Conservation (phyloP, 2,888 invertebrate genomes). For the Acanthococcus lagerstroemiae region DNA sequence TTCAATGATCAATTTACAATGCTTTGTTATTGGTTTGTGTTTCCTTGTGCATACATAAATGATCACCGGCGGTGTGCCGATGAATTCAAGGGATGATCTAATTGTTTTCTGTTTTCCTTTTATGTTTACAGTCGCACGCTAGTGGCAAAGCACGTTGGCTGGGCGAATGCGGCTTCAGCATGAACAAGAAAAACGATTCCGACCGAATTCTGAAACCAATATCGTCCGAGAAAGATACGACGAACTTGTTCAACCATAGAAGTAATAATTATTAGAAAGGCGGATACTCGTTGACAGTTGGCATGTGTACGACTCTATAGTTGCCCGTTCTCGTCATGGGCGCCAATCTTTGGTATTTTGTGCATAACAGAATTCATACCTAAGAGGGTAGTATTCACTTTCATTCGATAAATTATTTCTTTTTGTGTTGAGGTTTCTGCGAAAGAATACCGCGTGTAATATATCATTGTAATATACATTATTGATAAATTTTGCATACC, state of each 20-base stretch:
- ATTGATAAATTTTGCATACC: neutral
- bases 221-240: constrained; percentile 15
- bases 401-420: neutral
- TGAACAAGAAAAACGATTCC: constrained; percentile 16
- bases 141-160: constrained; percentile 61
- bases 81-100: neutral
- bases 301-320: no score
- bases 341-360: no score
- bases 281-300: no score
- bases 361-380: no score
- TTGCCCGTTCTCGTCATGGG: no score
- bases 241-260: constrained; percentile 13
- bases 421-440: neutral
- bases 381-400: neutral
- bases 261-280: neutral
- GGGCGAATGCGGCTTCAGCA: constrained; percentile 48
- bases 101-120: constrained; percentile 34
- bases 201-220: constrained; percentile 23
- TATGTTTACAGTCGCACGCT: constrained; percentile 54
- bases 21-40: neutral
- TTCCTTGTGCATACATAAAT: neutral
- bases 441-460: neutral
- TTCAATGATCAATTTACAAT: neutral
- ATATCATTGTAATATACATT: neutral
- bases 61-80: neutral